Conservation (phyloP, 2,797 vertebrate species). For the Cyclopterus lumpus region DNA sequence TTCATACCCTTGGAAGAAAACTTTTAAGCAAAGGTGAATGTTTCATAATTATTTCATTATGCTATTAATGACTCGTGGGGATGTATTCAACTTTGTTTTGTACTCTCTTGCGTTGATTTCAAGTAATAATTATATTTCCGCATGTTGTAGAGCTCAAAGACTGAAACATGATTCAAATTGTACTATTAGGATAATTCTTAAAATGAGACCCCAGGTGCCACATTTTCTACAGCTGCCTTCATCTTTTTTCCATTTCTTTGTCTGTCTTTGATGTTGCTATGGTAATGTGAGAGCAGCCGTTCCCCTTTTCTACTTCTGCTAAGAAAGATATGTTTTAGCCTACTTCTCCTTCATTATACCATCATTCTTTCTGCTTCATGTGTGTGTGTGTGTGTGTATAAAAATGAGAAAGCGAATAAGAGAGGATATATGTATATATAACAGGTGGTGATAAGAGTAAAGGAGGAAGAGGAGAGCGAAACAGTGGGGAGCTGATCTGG, state of each 20-base stretch:
- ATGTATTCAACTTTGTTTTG: slow-evolving; percentile 36
- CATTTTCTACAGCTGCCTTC: slow-evolving; percentile 45
- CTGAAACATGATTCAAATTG: slow-evolving; percentile 52
- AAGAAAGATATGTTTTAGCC: slow-evolving; percentile 34
- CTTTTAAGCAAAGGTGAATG: slow-evolving; percentile 30
- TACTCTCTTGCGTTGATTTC: slow-evolving; percentile 14
- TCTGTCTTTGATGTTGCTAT: slow-evolving; percentile 28
- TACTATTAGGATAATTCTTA: slow-evolving; percentile 50
- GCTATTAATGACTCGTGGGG: slow-evolving; percentile 43
- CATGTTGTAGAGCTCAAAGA: slow-evolving; percentile 18
- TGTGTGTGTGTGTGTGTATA: not conserved
- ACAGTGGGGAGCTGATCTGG: slow-evolving; percentile 33
- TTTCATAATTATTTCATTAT: slow-evolving; percentile 45
- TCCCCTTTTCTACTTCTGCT: slow-evolving; percentile 33
- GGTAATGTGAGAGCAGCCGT: slow-evolving; percentile 11
- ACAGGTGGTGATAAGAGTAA: slow-evolving; percentile 58
- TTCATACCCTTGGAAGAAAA: slow-evolving; percentile 49
- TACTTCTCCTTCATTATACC: slow-evolving; percentile 39
- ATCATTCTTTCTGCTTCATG: slow-evolving; percentile 34
- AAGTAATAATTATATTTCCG: slow-evolving; percentile 30
- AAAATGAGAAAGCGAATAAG: slow-evolving; percentile 7
- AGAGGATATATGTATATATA: slow-evolving; percentile 27
- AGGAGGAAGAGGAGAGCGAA: slow-evolving; percentile 33
- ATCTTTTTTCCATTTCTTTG: slow-evolving; percentile 32
- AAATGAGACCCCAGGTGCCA: slow-evolving; percentile 54